Percentiles rank a stretch among this genome's conserved stretches.
phyloP scores from a whole-genome alignment of 2,797 vertebrate species.

The Glyptemys insculpta region DNA sequence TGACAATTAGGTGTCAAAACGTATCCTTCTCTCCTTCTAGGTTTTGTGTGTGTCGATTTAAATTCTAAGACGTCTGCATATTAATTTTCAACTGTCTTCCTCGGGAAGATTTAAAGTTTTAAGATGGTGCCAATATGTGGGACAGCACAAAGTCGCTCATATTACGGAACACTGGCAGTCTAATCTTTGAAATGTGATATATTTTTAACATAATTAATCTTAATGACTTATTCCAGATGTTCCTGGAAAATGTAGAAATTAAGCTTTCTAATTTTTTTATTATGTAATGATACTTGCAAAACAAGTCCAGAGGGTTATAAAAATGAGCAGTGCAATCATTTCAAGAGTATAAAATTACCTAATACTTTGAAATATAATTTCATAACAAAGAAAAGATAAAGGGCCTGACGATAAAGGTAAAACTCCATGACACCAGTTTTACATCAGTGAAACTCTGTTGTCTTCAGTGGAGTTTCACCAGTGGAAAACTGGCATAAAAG shows the following conservation, averaged over 20 bases:
- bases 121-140: accelerated
- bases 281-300: neutral
- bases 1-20: neutral
- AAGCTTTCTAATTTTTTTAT: neutral
- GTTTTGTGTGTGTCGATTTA: neutral
- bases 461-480: neutral
- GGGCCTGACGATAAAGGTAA: neutral
- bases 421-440: neutral
- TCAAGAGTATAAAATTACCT: neutral
- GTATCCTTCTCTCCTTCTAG: neutral
- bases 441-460: neutral
- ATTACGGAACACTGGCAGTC: neutral
- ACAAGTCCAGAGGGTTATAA: neutral
- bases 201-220: constrained; percentile 19
- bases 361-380: constrained; percentile 11
- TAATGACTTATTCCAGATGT: constrained; percentile 30
- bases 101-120: constrained; percentile 5
- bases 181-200: neutral
- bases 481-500: neutral
- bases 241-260: neutral
- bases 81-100: neutral
- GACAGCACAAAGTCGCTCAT: neutral
- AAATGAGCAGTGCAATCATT: neutral
- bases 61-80: neutral
- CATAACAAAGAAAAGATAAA: neutral